Evolutionary conservation across 2,888 invertebrate genomes (phyloP).

Genomic region (Ceriagrion tenellum): DNA sequence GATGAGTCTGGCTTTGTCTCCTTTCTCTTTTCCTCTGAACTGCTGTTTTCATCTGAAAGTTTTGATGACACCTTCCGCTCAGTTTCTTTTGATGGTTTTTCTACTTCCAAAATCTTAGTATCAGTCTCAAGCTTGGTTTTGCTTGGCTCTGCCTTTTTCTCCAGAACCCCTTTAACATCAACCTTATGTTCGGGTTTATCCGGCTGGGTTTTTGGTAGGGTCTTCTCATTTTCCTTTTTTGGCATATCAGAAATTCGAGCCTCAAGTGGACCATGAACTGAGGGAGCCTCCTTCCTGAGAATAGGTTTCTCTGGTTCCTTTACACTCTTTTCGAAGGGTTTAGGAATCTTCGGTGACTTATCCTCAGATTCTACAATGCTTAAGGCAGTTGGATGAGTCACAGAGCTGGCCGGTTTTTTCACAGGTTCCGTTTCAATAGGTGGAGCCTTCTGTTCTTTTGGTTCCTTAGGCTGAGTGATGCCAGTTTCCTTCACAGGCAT

Average conservation of each 20-base stretch:
- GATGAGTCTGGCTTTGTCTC: conserved; percentile 8
- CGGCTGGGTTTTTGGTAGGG: neutral
- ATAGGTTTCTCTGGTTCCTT: neutral
- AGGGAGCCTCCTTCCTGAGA: neutral
- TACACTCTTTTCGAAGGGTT: neutral
- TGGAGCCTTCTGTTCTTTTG: neutral
- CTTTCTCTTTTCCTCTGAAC: neutral
- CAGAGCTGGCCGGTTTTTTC: neutral
- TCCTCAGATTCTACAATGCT: neutral
- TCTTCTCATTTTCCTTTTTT: neutral
- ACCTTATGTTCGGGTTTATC: neutral
- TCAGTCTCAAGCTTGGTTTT: neutral
- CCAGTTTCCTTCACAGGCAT: neutral
- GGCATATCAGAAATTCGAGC: neutral
- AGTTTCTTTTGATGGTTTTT: neutral
- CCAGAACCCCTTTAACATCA: neutral
- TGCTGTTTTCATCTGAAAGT: neutral
- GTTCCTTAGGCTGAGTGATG: neutral
- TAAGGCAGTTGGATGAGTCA: neutral
- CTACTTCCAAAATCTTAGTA: neutral
- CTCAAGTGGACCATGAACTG: neutral
- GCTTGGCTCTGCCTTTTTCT: neutral
- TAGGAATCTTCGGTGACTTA: neutral
- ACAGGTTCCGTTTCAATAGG: neutral
- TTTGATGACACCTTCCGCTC: neutral